These are phyloP conservation scores for Marcusenius ussheri DNA, from an alignment of 2,113 vertebrate genomes.

Conservation along the genomic window DNA sequence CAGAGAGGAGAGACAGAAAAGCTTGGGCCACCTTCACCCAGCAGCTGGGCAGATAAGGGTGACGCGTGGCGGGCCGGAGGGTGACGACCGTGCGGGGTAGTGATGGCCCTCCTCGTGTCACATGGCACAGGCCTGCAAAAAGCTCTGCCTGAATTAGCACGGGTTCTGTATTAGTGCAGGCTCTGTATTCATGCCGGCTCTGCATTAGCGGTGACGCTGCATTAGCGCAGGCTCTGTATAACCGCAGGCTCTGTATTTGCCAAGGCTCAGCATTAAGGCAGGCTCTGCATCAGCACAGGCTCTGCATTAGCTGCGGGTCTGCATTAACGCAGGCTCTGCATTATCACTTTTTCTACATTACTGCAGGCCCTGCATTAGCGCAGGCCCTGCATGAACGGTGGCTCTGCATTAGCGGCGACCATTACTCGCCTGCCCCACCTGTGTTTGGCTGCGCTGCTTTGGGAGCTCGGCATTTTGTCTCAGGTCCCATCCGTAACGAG, in stretches of 20 bases:
- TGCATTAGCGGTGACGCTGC: not conserved
- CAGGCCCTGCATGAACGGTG: not conserved
- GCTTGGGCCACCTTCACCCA: not conserved
- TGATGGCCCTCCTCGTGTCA: not conserved
- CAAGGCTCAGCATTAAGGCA: not conserved
- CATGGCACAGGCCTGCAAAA: not conserved
- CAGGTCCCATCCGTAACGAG: not conserved
- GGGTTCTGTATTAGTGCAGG: not conserved
- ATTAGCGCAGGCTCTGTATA: not conserved
- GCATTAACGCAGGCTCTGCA: not conserved
- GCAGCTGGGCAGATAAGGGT: not conserved
- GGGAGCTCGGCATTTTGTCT: not conserved
- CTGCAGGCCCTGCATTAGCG: not conserved
- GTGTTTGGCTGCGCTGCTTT: not conserved
- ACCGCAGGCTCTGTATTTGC: not conserved
- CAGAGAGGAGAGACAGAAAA: not conserved
- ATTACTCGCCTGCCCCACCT: not conserved
- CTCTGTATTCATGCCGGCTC: not conserved
- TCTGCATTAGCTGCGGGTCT: not conserved
- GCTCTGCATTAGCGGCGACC: not conserved
- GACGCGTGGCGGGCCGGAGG: not conserved
- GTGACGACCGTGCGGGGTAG: not conserved
- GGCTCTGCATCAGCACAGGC: not conserved
- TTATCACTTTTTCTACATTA: not conserved
- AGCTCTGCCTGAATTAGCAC: not conserved